phyloP scores from a whole-genome alignment of 2,113 vertebrate genomes.

The Phylloscopus trochiloides region DNA sequence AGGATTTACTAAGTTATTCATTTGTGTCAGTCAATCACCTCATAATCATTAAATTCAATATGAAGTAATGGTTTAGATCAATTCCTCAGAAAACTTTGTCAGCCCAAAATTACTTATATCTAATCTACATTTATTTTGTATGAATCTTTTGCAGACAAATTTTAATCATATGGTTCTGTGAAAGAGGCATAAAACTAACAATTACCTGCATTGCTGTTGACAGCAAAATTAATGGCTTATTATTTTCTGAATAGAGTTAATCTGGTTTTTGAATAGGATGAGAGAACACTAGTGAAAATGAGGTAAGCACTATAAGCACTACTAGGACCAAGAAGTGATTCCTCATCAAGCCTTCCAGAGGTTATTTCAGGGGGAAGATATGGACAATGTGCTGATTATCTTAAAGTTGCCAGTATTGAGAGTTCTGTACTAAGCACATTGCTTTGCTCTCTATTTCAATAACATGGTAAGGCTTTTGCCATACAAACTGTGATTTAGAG shows the following conservation, averaged over 20 bases:
- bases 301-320: not conserved
- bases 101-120: not conserved
- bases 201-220: conserved; percentile 9
- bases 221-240: conserved; percentile 9
- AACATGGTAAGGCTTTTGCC: not conserved
- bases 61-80: not conserved
- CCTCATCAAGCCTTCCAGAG: not conserved
- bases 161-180: conserved; percentile 7
- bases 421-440: not conserved
- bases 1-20: not conserved
- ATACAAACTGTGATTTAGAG: not conserved
- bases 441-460: not conserved
- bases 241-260: conserved; percentile 12
- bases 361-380: not conserved
- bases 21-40: not conserved
- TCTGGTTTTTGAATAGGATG: not conserved
- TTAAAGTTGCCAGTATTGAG: not conserved
- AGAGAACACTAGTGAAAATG: not conserved
- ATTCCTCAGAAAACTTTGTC: not conserved
- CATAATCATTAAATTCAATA: not conserved
- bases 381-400: not conserved
- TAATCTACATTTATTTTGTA: not conserved
- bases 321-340: not conserved
- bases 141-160: not conserved
- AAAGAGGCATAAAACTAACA: conserved; percentile 6